These are phyloP conservation scores for Hemicentrotus pulcherrimus DNA, from an alignment of 35 echinoderm and acorn worm species.

Conservation along the genomic window DNA sequence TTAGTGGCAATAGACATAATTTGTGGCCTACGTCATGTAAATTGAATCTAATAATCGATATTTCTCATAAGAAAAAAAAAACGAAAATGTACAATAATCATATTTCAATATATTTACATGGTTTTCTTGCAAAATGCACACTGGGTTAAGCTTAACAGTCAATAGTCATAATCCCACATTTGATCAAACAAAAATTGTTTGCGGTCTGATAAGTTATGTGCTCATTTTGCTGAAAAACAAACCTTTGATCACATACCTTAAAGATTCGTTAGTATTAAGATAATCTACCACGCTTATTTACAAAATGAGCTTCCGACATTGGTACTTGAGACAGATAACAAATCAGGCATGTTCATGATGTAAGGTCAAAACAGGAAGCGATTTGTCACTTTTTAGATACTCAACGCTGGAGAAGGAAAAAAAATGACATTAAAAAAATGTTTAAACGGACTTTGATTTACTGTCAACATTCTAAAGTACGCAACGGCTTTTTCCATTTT, in stretches of 20 bases:
- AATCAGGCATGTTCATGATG: too few relatives aligned
- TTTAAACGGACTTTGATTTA: not conserved
- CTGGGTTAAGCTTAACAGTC: not conserved
- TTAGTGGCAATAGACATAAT: too few relatives aligned
- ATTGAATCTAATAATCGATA: too few relatives aligned
- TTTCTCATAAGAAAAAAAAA: too few relatives aligned
- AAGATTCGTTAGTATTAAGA: not conserved
- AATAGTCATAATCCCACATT: not conserved
- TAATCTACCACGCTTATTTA: not conserved
- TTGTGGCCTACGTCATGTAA: too few relatives aligned
- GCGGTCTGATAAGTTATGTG: not conserved
- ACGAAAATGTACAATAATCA: too few relatives aligned
- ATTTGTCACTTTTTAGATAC: not conserved
- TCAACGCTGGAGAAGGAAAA: not conserved
- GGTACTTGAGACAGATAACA: too few relatives aligned
- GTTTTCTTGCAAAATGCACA: too few relatives aligned
- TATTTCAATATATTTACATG: too few relatives aligned
- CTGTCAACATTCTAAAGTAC: not conserved
- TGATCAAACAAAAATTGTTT: not conserved
- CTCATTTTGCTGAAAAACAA: not conserved
- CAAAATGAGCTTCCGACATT: too few relatives aligned
- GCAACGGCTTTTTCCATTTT: not conserved
- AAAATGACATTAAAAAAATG: not conserved
- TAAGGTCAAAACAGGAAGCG: not conserved
- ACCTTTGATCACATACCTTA: not conserved